Percentiles rank a stretch among this genome's conserved stretches.
These are phyloP conservation scores for Halictus quadricinctus DNA, from an alignment of 2,888 invertebrate species.

Conservation along the genomic window DNA sequence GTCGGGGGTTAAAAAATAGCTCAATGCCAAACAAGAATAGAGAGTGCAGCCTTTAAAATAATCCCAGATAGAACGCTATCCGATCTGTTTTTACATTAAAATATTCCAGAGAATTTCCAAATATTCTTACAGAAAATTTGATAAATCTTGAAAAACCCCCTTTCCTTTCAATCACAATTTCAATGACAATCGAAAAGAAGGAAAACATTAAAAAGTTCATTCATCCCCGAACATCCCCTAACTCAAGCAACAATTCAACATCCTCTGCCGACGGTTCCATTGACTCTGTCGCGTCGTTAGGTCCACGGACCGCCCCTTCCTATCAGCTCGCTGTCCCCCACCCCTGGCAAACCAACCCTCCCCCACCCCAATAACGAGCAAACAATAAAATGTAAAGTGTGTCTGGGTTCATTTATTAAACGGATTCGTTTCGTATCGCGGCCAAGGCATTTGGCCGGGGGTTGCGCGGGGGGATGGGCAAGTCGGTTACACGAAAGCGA, in stretches of 20 bases:
- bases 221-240: background rate
- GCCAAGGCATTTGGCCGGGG: conserved; percentile 14
- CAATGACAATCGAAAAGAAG: no score
- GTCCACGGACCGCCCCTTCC: background rate
- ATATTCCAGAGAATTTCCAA: no score
- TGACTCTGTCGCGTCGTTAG: background rate
- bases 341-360: background rate
- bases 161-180: no score
- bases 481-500: conserved; percentile 68
- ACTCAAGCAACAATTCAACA: background rate
- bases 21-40: no score
- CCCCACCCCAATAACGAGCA: conserved; percentile 29
- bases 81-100: no score
- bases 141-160: no score
- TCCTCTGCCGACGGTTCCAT: background rate
- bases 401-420: conserved; percentile 52
- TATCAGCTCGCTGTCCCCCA: background rate
- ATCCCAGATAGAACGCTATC: no score
- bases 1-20: no score
- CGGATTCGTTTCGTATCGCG: conserved; percentile 35
- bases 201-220: background rate
- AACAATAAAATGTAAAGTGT: conserved; percentile 49
- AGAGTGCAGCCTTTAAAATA: no score
- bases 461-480: conserved; percentile 44
- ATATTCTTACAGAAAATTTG: no score